Evolutionary conservation across 2,797 vertebrate genomes (phyloP).

Genomic region (Neosilurus mollespiculum): DNA sequence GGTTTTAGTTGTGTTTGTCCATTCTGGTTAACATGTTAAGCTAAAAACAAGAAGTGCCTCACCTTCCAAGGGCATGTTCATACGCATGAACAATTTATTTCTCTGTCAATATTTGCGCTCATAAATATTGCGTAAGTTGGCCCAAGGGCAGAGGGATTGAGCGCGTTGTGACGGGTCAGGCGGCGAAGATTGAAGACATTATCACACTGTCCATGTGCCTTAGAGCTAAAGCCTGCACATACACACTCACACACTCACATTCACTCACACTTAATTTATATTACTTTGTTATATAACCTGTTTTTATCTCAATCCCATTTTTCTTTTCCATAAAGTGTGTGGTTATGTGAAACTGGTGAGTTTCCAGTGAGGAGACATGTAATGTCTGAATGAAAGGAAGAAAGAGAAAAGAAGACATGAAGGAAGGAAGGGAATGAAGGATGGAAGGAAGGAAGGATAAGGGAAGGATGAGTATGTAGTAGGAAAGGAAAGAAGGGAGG

Average conservation of each 20-base stretch:
- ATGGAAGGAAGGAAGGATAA: background rate
- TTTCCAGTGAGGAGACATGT: background rate
- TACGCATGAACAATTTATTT: constrained; percentile 70
- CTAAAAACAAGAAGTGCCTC: constrained; percentile 13
- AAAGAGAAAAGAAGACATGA: background rate
- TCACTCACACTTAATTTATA: background rate
- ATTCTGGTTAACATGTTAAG: background rate
- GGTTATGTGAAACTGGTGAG: background rate
- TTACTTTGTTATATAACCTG: constrained; percentile 2
- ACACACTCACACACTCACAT: constrained; percentile 8
- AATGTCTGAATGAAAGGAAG: background rate
- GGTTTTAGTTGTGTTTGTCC: background rate
- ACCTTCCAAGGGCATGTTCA: constrained; percentile 31
- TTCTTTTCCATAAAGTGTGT: background rate
- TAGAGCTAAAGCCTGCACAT: constrained; percentile 65
- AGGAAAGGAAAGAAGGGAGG: background rate
- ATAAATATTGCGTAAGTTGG: constrained; percentile 76
- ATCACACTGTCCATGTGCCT: constrained; percentile 73
- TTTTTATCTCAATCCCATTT: background rate
- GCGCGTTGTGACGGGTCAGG: constrained; percentile 69
- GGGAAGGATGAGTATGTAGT: background rate
- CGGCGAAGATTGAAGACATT: constrained; percentile 79
- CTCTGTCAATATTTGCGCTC: constrained; percentile 80
- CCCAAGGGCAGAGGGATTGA: constrained; percentile 80
- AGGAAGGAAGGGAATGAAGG: background rate